Evolutionary conservation across 2,113 vertebrate species (phyloP).

Genomic region (Candoia aspera): DNA sequence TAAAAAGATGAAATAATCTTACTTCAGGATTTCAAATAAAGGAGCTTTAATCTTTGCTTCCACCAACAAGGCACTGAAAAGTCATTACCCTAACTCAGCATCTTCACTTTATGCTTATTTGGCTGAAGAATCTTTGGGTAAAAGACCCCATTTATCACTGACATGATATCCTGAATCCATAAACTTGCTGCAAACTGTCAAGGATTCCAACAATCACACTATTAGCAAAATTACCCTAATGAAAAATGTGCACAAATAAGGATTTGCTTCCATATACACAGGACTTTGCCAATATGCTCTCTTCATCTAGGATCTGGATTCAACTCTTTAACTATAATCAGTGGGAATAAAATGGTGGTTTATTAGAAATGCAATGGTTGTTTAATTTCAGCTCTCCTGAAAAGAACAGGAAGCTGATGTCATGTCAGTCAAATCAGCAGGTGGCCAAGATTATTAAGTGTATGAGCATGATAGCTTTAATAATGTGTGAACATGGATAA

Average conservation of each 20-base stretch:
- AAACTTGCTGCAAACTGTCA: not conserved
- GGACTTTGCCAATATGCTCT: not conserved
- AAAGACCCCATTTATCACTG: not conserved
- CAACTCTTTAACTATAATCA: not conserved
- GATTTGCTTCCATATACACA: not conserved
- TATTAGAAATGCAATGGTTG: not conserved
- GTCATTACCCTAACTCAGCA: not conserved
- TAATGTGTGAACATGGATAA: not conserved
- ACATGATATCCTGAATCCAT: not conserved
- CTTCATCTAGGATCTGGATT: not conserved
- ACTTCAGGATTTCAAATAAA: not conserved
- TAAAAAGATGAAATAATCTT: not conserved
- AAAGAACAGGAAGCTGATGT: not conserved
- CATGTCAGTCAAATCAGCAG: not conserved
- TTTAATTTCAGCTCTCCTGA: not conserved
- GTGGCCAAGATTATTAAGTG: not conserved
- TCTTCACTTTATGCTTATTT: not conserved
- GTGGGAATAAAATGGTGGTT: not conserved
- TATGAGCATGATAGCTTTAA: not conserved
- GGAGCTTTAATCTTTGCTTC: not conserved
- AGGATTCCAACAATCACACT: not conserved
- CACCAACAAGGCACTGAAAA: not conserved
- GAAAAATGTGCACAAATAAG: not conserved
- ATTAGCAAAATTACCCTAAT: not conserved
- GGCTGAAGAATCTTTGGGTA: not conserved